Evolutionary conservation across 2,797 vertebrate genomes (phyloP), one percentile per base, ranked within the genome.

Genomic region (Dicrostonyx torquatus): DNA sequence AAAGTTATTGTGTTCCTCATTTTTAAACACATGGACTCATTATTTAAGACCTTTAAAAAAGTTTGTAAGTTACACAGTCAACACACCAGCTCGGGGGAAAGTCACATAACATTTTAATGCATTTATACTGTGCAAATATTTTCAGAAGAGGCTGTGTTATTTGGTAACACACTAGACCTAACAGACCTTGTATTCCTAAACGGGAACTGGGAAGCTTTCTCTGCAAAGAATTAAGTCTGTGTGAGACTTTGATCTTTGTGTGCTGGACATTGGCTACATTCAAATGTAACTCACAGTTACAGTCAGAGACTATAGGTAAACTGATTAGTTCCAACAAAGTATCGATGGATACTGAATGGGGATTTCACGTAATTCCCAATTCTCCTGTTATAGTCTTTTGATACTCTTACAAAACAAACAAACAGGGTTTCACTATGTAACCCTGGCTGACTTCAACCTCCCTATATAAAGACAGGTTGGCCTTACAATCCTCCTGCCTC

Each of bases 31-130:
- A 43, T 31, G 75, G 31, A 6, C 17, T 89, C 70, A 87, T 62
- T 76, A 90, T 31, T 86, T 93, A 55, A 24, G 22, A 66, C 66
- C 68, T 92, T 40, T 72, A 22, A 90, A 91, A 50, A 72, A 90
- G 4, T 58, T 66, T 93, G 79, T 17, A 76, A 6, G 34, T 90
- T 68, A 82, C 10, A 85, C 31, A 20, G 62, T 90, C 86, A 73
- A 68, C 24, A 89, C 0, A 50, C 24, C 66, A 86, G 13, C 68
- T 87, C 17, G 31, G n/a, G 20, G 58, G 5, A 20, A 75, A 75
- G 60, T 60, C 73, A 5, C 24, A 2, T 62, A 78, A 55, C 13
- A 60, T 24, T 60, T 91, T n/a, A 83, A 73, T 31, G 85, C 11
- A 3, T 4, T 53, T 48, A 73, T 24, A 40, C 10, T 9, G 15